Percentiles rank a stretch among this genome's conserved stretches.
phyloP scores from a whole-genome alignment of 2,888 invertebrate species.

The Caradrina clavipalpis region DNA sequence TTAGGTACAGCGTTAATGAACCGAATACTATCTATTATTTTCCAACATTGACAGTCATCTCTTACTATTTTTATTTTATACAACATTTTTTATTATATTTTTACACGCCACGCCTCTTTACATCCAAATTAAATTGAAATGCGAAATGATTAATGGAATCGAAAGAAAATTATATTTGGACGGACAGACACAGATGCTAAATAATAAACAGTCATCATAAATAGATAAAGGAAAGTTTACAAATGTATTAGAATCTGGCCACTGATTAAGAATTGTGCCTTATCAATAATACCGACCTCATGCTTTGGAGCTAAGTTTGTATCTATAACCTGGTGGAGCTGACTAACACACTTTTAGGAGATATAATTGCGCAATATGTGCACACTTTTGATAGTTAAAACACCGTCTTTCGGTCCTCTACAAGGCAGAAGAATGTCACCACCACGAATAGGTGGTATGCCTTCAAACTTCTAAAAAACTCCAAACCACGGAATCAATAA shows the following conservation, averaged over 20 bases:
- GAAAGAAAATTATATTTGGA: constrained; percentile 80
- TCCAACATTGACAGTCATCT: constrained; percentile 82
- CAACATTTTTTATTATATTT: constrained; percentile 77
- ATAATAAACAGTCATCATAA: constrained; percentile 70
- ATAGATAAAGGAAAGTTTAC: constrained; percentile 56
- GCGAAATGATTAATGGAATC: constrained; percentile 62
- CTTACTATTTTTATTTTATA: constrained; percentile 85
- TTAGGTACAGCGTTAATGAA: constrained; percentile 84
- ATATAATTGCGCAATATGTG: background rate
- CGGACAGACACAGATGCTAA: constrained; percentile 87
- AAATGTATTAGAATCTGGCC: constrained; percentile 46
- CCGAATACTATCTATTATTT: constrained; percentile 74
- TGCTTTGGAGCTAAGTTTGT: constrained; percentile 38
- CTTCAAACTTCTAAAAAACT: constrained; percentile 16
- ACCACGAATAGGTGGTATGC: background rate
- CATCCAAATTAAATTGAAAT: constrained; percentile 68
- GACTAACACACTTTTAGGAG: background rate
- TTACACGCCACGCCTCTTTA: constrained; percentile 83
- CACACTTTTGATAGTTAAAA: background rate
- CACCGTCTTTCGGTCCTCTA: background rate
- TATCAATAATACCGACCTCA: constrained; percentile 30
- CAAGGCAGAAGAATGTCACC: background rate
- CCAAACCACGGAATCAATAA: constrained; percentile 44
- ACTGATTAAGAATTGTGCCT: constrained; percentile 53
- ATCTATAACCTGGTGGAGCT: background rate